Conservation (phyloP, 2,888 invertebrate species). For the Phortica magna region DNA sequence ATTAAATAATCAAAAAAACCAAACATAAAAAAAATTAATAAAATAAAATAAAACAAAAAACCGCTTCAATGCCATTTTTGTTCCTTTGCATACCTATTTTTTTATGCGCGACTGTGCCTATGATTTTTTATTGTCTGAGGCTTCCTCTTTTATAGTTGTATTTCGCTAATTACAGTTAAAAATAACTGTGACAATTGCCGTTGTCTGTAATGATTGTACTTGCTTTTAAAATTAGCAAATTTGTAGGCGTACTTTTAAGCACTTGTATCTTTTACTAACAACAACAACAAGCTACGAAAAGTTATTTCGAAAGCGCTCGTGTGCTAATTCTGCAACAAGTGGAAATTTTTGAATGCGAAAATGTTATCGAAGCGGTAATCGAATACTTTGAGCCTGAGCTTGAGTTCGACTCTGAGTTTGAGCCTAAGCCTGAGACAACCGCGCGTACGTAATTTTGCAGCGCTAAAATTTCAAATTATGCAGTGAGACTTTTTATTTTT, state of each 20-base stretch:
- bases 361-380: not conserved
- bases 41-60: too few relatives aligned
- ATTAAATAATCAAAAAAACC: not conserved
- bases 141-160: not conserved
- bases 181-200: conserved; percentile 17
- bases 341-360: not conserved
- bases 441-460: not conserved
- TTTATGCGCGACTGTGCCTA: not conserved
- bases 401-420: not conserved
- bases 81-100: not conserved
- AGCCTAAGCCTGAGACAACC: not conserved
- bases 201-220: not conserved
- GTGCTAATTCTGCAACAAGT: not conserved
- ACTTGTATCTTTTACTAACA: not conserved
- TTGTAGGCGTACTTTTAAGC: not conserved
- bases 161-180: conserved; percentile 23
- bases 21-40: too few relatives aligned
- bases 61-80: not conserved
- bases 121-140: not conserved
- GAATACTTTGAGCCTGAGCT: not conserved
- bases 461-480: conserved; percentile 22
- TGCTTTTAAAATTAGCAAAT: conserved; percentile 1
- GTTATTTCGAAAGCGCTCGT: not conserved
- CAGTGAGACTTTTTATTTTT: not conserved
- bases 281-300: not conserved